These are phyloP conservation scores for Cavia porcellus DNA, from an alignment of 2,113 vertebrate genomes.

Conservation along the genomic window DNA sequence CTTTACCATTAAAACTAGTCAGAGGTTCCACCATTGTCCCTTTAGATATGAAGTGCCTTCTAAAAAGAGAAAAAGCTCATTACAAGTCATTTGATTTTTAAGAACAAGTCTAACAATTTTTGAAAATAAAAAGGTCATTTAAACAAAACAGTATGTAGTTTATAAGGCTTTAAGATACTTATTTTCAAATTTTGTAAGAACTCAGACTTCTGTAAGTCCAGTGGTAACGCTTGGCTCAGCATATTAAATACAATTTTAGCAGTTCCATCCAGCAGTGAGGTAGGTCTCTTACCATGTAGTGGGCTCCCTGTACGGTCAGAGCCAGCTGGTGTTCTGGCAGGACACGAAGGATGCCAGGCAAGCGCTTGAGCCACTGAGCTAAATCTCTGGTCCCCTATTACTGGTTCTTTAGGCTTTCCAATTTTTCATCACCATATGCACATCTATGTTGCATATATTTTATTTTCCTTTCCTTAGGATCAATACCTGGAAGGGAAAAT, in stretches of 20 bases:
- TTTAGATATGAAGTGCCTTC: not conserved
- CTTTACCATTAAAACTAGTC: slow-evolving; percentile 28
- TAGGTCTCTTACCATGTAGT: not conserved
- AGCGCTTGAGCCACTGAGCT: too few relatives aligned
- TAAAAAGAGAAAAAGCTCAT: not conserved
- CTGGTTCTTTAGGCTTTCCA: not conserved
- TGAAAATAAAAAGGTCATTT: slow-evolving; percentile 43
- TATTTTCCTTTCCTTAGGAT: not conserved
- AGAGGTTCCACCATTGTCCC: not conserved
- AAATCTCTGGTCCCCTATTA: too few relatives aligned
- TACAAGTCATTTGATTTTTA: slow-evolving; percentile 8
- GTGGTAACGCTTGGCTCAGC: not conserved
- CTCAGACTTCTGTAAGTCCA: not conserved
- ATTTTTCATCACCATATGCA: not conserved
- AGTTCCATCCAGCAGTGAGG: not conserved
- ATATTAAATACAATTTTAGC: not conserved
- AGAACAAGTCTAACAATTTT: not conserved
- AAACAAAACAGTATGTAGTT: not conserved
- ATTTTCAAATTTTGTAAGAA: slow-evolving; percentile 11
- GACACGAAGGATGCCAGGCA: not conserved
- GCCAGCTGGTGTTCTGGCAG: not conserved
- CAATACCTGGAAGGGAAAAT: not conserved
- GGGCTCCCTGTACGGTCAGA: not conserved
- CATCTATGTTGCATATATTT: not conserved
- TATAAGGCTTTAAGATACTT: not conserved